These are phyloP conservation scores for Rambutsinella grinnellia DNA, from an alignment of 2,888 invertebrate genomes.

Conservation along the genomic window DNA sequence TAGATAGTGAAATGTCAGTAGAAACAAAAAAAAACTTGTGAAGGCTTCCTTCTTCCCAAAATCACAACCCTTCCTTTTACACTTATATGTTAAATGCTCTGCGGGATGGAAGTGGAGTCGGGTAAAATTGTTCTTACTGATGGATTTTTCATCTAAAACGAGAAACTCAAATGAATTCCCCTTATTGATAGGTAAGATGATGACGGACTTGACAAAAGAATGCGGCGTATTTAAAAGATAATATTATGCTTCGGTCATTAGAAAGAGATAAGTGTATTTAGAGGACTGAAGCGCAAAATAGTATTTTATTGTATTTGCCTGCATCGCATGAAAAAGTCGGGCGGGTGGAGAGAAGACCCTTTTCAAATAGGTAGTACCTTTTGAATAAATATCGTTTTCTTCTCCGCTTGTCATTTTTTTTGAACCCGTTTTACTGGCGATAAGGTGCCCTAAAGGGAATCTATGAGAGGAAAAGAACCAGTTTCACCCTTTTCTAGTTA, in stretches of 20 bases:
- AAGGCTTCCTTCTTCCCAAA: constrained; percentile 20
- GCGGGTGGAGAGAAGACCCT: constrained; percentile 31
- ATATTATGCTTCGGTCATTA: constrained; percentile 10
- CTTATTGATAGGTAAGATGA: background rate
- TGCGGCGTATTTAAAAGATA: background rate
- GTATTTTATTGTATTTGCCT: background rate
- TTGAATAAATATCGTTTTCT: constrained; percentile 21
- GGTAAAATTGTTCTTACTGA: too few species aligned
- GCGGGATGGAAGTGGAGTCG: background rate
- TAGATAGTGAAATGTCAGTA: constrained; percentile 34
- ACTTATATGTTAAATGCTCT: background rate
- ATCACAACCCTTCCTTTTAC: constrained; percentile 13
- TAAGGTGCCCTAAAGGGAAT: constrained; percentile 55
- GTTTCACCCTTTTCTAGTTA: constrained; percentile 37
- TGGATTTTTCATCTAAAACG: background rate
- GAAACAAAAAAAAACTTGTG: background rate
- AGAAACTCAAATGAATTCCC: background rate
- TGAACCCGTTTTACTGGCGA: constrained; percentile 54
- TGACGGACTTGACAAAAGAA: constrained; percentile 2
- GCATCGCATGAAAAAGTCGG: background rate
- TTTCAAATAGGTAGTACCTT: constrained; percentile 30
- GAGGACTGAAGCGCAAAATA: constrained; percentile 24
- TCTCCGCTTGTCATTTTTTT: constrained; percentile 49
- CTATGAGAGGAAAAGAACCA: constrained; percentile 38
- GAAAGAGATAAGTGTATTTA: constrained; percentile 14